Evolutionary conservation across 2,888 invertebrate genomes (phyloP).

Genomic region (Rutpela maculata): DNA sequence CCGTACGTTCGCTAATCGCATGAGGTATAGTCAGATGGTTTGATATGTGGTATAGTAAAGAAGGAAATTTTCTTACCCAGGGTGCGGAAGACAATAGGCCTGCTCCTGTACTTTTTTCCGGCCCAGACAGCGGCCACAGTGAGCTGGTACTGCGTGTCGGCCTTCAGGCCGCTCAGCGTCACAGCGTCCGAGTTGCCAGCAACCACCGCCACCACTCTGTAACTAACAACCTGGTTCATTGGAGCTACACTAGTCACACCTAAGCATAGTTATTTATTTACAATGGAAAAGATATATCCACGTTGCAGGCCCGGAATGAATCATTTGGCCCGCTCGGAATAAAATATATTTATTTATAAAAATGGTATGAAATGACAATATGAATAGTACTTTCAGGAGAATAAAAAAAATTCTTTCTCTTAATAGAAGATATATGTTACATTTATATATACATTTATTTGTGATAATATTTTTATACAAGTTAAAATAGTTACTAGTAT

Average conservation of each 20-base stretch:
- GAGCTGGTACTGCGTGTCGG: slow-evolving; percentile 92
- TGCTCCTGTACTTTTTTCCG: slow-evolving; percentile 88
- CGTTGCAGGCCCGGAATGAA: neutral
- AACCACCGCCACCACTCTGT: slow-evolving; percentile 94
- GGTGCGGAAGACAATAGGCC: slow-evolving; percentile 93
- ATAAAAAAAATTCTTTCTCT: too few relatives aligned
- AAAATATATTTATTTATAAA: too few relatives aligned
- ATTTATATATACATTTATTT: too few relatives aligned
- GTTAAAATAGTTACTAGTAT: too few relatives aligned
- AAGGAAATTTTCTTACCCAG: slow-evolving; percentile 78
- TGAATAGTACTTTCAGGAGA: too few relatives aligned
- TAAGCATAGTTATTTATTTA: slow-evolving; percentile 7
- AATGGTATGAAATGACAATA: too few relatives aligned
- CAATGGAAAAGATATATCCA: neutral
- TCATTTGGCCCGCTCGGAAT: too few relatives aligned
- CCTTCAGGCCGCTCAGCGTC: slow-evolving; percentile 86
- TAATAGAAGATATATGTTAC: too few relatives aligned
- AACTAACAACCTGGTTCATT: slow-evolving; percentile 81
- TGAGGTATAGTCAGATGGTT: too few relatives aligned
- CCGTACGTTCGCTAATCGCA: neutral
- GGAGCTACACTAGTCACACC: slow-evolving; percentile 58
- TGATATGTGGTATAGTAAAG: neutral
- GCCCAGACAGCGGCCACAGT: slow-evolving; percentile 90
- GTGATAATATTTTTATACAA: too few relatives aligned
- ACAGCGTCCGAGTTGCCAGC: slow-evolving; percentile 93